These are phyloP conservation scores for Odontomyia ornata DNA, from an alignment of 2,888 invertebrate genomes.

Conservation along the genomic window DNA sequence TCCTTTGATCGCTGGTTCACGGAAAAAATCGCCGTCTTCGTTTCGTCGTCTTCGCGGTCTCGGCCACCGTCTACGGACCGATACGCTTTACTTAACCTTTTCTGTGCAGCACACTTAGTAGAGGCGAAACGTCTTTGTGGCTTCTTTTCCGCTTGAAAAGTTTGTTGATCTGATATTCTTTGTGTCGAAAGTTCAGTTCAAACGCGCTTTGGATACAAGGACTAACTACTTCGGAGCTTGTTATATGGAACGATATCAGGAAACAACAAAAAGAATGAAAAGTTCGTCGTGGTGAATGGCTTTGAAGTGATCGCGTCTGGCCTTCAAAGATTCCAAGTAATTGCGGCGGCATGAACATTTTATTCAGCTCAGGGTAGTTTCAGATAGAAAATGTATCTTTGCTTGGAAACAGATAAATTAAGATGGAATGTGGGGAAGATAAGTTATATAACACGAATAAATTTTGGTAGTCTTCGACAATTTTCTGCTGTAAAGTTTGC, in stretches of 20 bases:
- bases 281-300: conserved; percentile 7
- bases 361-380: background rate
- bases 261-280: background rate
- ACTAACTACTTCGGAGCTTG: conserved; percentile 7
- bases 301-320: conserved; percentile 34
- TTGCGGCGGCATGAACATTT: background rate
- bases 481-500: too few relatives aligned
- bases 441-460: too few relatives aligned
- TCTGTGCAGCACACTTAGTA: background rate
- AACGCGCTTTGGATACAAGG: conserved; percentile 18
- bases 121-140: background rate
- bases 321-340: conserved; percentile 28
- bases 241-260: background rate
- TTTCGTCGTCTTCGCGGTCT: background rate
- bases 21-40: too few relatives aligned
- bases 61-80: too few relatives aligned
- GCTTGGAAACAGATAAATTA: conserved; percentile 1
- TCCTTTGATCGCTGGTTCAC: conserved; percentile 2
- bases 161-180: conserved; percentile 27
- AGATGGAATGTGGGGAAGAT: background rate
- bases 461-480: too few relatives aligned
- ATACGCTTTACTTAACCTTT: background rate
- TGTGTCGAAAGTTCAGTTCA: conserved; percentile 20
- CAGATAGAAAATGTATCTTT: conserved; percentile 7
- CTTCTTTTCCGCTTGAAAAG: conserved; percentile 30